These are phyloP conservation scores for Galerucella pusilla DNA, from an alignment of 2,888 invertebrate species.

Conservation along the genomic window DNA sequence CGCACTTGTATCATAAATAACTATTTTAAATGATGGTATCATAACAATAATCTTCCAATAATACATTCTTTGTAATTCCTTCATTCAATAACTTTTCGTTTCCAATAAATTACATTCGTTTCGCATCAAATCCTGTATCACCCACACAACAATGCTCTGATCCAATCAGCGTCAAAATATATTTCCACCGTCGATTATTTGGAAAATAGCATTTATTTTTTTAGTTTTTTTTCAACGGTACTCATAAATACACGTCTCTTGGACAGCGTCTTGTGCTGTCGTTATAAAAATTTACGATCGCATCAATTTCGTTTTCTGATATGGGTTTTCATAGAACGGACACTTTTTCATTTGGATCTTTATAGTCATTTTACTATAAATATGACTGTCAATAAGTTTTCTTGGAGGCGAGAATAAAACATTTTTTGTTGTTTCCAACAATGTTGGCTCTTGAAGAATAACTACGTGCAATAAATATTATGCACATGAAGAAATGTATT, in stretches of 20 bases:
- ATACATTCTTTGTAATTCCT: no score
- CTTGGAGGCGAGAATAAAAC: neutral
- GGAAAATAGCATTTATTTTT: conserved; percentile 7
- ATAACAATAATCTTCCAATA: no score
- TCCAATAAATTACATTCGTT: neutral
- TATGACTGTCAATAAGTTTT: conserved; percentile 3
- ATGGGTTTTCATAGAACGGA: conserved; percentile 9
- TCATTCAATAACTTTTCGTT: neutral
- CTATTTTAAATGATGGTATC: no score
- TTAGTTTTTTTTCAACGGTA: neutral
- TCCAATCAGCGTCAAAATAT: neutral
- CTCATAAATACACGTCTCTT: conserved; percentile 12
- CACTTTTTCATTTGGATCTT: conserved; percentile 9
- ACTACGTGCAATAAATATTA: no score
- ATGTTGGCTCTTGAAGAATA: neutral
- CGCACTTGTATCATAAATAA: no score
- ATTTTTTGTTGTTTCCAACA: neutral
- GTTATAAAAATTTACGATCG: conserved; percentile 12
- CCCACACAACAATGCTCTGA: neutral
- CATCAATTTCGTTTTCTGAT: conserved; percentile 12
- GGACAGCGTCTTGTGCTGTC: conserved; percentile 7
- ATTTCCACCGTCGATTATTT: neutral
- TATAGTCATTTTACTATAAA: neutral
- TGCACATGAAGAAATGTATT: no score
- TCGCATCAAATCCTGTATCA: neutral